A percentile compares a stretch with the other conserved stretches of the same genome.
Evolutionary conservation across 2,797 vertebrate species (phyloP).

Genomic region (Pangasius macronema): DNA sequence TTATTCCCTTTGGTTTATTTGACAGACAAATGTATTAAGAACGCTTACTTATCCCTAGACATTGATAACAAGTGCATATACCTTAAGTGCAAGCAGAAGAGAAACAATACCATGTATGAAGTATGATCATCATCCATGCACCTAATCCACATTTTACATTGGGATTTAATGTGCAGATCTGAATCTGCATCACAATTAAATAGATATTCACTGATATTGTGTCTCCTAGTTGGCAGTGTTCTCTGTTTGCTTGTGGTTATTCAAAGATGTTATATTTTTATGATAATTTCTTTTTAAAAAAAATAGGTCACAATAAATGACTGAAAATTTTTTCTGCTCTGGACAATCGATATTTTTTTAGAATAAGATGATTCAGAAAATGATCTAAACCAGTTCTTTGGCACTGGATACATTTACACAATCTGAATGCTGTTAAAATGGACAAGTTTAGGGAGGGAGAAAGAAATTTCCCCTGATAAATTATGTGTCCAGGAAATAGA

Average conservation of each 20-base stretch:
- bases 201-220: background rate
- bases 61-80: too few relatives aligned
- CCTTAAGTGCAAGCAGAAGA: background rate
- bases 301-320: background rate
- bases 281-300: background rate
- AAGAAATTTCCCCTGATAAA: background rate
- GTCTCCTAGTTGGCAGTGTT: background rate
- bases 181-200: background rate
- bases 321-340: background rate
- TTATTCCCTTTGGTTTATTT: background rate
- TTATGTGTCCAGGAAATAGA: background rate
- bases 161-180: background rate
- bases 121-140: background rate
- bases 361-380: background rate
- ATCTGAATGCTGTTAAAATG: background rate
- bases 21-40: background rate
- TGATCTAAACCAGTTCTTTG: too few relatives aligned
- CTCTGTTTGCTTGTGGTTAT: background rate
- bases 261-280: background rate
- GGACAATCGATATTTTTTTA: background rate
- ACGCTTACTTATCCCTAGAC: background rate
- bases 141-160: background rate
- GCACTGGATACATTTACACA: background rate
- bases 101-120: background rate
- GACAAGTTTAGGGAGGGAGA: background rate